These are phyloP conservation scores for Brenthis daphne DNA, from an alignment of 2,888 invertebrate genomes.

Conservation along the genomic window DNA sequence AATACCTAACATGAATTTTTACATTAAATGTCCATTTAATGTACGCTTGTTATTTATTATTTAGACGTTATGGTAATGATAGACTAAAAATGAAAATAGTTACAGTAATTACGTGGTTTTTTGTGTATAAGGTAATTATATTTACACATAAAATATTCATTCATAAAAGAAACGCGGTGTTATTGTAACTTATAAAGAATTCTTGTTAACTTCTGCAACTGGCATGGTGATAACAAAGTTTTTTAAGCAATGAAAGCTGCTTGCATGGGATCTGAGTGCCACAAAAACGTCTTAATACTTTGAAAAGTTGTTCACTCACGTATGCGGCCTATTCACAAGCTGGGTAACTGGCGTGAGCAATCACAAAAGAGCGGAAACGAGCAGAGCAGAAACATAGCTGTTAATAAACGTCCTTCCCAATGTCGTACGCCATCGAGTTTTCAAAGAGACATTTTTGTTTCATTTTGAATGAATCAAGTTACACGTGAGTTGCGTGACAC, in stretches of 20 bases:
- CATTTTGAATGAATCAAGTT: constrained; percentile 41
- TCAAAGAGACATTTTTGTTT: constrained; percentile 43
- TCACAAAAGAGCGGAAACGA: constrained; percentile 69
- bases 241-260: constrained; percentile 34
- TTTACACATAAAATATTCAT: neutral
- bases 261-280: constrained; percentile 40
- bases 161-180: neutral
- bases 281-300: constrained; percentile 60
- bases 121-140: neutral
- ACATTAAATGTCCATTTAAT: neutral
- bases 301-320: constrained; percentile 64
- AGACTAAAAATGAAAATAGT: neutral
- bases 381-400: constrained; percentile 65
- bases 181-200: neutral
- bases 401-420: constrained; percentile 67
- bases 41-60: neutral
- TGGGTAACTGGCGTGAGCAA: constrained; percentile 59
- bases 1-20: too few species aligned
- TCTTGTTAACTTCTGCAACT: neutral
- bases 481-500: constrained; percentile 34
- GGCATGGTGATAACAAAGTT: constrained; percentile 21
- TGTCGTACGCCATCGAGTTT: constrained; percentile 45
- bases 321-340: constrained; percentile 62
- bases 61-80: neutral
- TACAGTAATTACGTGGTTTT: neutral